Conservation (phyloP, 2,797 vertebrate species). For the Pteronotus mesoamericanus region DNA sequence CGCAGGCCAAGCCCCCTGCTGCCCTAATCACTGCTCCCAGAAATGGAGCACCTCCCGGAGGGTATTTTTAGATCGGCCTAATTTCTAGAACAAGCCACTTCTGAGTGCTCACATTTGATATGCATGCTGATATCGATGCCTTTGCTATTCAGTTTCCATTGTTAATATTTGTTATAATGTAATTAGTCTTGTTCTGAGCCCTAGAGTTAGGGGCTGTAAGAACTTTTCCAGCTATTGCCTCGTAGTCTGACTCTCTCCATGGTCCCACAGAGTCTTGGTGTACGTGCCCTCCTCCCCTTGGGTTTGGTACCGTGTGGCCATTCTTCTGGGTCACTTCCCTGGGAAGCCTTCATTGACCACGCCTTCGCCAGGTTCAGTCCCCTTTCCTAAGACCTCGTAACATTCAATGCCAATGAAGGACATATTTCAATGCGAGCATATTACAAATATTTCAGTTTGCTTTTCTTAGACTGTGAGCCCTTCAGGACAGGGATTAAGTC, state of each 20-base stretch:
- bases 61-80: conserved; percentile 52
- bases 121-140: background rate
- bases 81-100: conserved; percentile 40
- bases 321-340: background rate
- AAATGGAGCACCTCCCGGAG: background rate
- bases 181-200: background rate
- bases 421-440: background rate
- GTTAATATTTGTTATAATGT: conserved; percentile 51
- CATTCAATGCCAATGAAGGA: background rate
- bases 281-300: background rate
- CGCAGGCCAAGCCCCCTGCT: background rate
- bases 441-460: background rate
- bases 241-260: background rate
- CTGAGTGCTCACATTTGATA: background rate
- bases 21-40: conserved; percentile 6
- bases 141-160: conserved; percentile 40
- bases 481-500: background rate
- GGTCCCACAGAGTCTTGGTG: background rate
- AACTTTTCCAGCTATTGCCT: background rate
- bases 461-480: background rate
- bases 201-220: background rate
- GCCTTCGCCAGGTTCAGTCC: background rate
- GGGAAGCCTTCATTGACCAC: background rate
- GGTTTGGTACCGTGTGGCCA: background rate
- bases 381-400: background rate